Evolutionary conservation across 2,888 invertebrate genomes (phyloP).

Genomic region (Panopea generosa): DNA sequence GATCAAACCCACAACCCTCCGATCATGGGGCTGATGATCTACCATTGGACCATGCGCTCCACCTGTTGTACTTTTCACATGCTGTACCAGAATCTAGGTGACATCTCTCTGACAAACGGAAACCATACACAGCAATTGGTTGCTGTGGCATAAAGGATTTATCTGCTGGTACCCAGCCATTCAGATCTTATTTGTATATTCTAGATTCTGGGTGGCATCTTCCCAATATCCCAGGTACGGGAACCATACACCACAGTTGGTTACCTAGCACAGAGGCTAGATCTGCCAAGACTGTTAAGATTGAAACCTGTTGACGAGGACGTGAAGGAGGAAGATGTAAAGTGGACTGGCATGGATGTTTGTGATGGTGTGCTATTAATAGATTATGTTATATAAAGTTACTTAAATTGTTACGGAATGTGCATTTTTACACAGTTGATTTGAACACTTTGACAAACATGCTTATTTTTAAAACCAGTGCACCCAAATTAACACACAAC

Average conservation of each 20-base stretch:
- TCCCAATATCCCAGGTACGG: conserved; percentile 95
- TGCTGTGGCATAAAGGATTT: background rate
- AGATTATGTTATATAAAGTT: no score
- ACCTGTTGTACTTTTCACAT: no score
- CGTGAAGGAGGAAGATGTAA: conserved; percentile 72
- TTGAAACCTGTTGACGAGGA: conserved; percentile 75
- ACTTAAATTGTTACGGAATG: no score
- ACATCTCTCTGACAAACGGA: background rate
- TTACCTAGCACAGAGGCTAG: conserved; percentile 90
- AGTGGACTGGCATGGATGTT: conserved; percentile 95
- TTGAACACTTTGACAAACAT: no score
- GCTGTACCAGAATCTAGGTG: background rate
- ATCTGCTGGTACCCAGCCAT: background rate
- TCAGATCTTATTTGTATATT: conserved; percentile 17
- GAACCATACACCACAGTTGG: conserved; percentile 94
- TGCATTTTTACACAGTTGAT: no score
- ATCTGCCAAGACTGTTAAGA: conserved; percentile 90
- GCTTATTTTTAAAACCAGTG: no score
- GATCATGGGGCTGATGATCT: no score
- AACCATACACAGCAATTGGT: no score
- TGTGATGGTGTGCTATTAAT: conserved; percentile 88
- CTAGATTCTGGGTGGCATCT: conserved; percentile 93
- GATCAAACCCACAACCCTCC: no score
- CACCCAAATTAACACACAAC: no score
- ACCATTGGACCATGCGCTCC: no score